These are phyloP conservation scores for Lithophane semibrunnea DNA, from an alignment of 2,888 invertebrate species.

Conservation along the genomic window DNA sequence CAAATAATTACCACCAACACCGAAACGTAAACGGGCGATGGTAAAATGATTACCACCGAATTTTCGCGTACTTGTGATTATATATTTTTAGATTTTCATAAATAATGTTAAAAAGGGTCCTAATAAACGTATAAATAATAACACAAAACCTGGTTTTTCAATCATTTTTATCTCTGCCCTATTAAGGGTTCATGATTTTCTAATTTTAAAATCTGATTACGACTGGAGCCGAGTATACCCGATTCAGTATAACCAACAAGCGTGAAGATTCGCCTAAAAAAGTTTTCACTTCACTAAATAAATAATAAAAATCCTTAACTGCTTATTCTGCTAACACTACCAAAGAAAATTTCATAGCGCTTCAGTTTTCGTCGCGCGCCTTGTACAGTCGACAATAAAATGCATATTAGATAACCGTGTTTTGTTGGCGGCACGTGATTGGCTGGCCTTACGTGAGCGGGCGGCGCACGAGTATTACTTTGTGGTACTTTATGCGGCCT, in stretches of 20 bases:
- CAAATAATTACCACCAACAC: constrained; percentile 13
- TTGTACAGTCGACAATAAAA: constrained; percentile 84
- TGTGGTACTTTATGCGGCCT: constrained; percentile 62
- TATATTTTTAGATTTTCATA: constrained; percentile 16
- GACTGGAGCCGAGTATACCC: neutral
- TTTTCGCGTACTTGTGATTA: constrained; percentile 4
- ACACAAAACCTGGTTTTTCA: neutral
- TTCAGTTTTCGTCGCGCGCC: constrained; percentile 76
- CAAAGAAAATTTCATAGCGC: constrained; percentile 68
- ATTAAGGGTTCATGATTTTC: neutral
- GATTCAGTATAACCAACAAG: neutral
- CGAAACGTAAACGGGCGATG: constrained; percentile 4
- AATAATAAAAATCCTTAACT: neutral
- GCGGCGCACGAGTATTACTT: constrained; percentile 66
- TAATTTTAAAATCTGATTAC: neutral
- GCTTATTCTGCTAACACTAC: constrained; percentile 74
- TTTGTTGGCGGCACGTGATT: constrained; percentile 88
- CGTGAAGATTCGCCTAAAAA: neutral
- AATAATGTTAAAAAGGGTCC: constrained; percentile 14
- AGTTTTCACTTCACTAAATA: neutral
- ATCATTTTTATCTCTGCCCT: neutral
- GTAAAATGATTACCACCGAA: constrained; percentile 14
- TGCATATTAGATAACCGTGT: constrained; percentile 89
- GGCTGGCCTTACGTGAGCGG: constrained; percentile 70
- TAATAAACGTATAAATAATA: constrained; percentile 7